A percentile compares a stretch with the other conserved stretches of the same genome.
Conservation (phyloP, 2,113 vertebrate species). For the Melanostigma gelatinosum region DNA sequence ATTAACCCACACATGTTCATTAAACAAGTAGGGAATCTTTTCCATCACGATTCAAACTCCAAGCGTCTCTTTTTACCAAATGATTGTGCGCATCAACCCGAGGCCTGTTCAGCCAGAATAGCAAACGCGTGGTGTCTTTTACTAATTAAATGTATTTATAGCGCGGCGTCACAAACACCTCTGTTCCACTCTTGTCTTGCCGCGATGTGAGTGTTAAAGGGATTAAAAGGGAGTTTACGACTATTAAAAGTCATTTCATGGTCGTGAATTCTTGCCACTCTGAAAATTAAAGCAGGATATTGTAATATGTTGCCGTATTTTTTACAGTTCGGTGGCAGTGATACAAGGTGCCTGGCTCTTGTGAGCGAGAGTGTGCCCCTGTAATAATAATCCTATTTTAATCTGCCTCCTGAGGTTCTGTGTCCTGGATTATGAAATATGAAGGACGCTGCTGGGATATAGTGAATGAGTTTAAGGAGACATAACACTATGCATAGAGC, state of each 20-base stretch:
- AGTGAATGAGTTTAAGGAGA: slow-evolving; percentile 27
- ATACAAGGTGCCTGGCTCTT: slow-evolving; percentile 32
- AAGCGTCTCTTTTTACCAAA: background rate
- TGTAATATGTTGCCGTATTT: background rate
- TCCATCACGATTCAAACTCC: background rate
- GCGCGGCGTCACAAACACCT: slow-evolving; percentile 31
- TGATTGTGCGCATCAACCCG: background rate
- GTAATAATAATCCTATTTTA: slow-evolving; percentile 80
- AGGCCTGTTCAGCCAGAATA: background rate
- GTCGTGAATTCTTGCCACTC: background rate
- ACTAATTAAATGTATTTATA: slow-evolving; percentile 53
- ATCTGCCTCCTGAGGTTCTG: slow-evolving; percentile 74
- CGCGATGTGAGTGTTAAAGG: slow-evolving; percentile 12
- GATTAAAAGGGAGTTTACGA: slow-evolving; percentile 7
- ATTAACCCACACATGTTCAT: background rate
- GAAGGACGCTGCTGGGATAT: slow-evolving; percentile 29
- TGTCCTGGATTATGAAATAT: slow-evolving; percentile 78
- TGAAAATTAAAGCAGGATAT: background rate
- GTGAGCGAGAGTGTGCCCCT: slow-evolving; percentile 61
- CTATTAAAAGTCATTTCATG: slow-evolving; percentile 18
- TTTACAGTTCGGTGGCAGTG: slow-evolving; percentile 1
- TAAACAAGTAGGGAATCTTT: background rate
- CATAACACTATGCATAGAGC: background rate
- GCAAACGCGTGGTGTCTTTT: slow-evolving; percentile 26
- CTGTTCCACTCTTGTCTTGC: slow-evolving; percentile 9